Base-by-base conservation (phyloP, 2,113 vertebrate species). In the Heterotis niloticus region DNA sequence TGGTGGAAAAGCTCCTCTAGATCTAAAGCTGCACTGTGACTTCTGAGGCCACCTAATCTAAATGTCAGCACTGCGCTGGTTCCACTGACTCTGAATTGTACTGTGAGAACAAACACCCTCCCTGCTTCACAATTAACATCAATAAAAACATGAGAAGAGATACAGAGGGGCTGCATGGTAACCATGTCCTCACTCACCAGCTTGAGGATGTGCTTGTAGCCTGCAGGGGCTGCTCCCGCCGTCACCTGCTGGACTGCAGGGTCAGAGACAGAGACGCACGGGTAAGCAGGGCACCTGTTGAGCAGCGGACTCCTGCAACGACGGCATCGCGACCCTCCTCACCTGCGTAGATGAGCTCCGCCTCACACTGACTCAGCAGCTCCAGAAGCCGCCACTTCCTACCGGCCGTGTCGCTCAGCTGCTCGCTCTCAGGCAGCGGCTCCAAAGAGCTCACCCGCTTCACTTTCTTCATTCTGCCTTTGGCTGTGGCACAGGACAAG, bases 271-370 rank as follows among this genome's bases (percentile, higher is more conserved):
- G 78, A 76, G 34, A 12, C 67, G 16, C 52, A 44, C 26, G 10
- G 60, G 16, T 13, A 17, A 67, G n/a, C n/a, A 11, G 18, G 2
- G 51, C 54, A 14, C 34, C 4, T 20, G 5, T 29, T 17, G 0
- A 9, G 75, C 54, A 60, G n/a, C 34, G 0, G 54, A 20, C 68
- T 28, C 64, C 60, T 4, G 0, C 64, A 14, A 16, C 12, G 17
- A 4, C 52, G 54, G 20, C 23, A 65, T 9, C 18, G 12, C 1
- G 73, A 5, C 56, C n/a, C 9, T 14, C 14, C 82, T 82, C 78
- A 93, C 92, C 92, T 84, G 89, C 84, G 18, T 93, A 93, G 26
- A 90, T 20, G 20, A 92, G 71, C 77, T 92, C 91, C 14, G 84
- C 78, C 0, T 80, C 17, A 16, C 78, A 87, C 81, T 91, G 90